Evolutionary conservation across 2,113 vertebrate species (phyloP), one percentile per base, ranked within the genome.

Genomic region (Microcebus jonahi): DNA sequence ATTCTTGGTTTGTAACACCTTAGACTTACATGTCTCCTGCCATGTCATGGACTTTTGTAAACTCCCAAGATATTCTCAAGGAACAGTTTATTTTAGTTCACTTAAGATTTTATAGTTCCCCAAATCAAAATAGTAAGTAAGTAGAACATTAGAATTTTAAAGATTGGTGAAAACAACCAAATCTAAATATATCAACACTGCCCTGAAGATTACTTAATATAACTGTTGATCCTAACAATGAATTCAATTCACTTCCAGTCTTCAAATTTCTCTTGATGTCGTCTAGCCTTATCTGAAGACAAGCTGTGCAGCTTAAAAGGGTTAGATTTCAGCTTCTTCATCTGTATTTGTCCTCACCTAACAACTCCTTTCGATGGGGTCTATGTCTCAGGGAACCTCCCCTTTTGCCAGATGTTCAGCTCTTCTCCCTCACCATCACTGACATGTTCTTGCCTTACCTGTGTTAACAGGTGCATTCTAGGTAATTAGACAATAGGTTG

Each of bases 51-150:
- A 42, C 18, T 48, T 95, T 50, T 21, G 39, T 50, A 76, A 88
- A 84, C 42, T 45, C 48, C 61, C 34, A 61, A 81, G 57, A 89
- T n/a, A 36, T 73, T 91, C 79, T 84, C 81, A 63, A 82, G 63
- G 57, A 20, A 36, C 83, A 80, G 18, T 84, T 83, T 2, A 71
- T 79, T 87, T 79, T 73, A 77, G 15, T 36, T 61, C 27, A 73
- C 17, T 70, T 73, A 88, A 80, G 36, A 57, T 65, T 71, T 34
- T 65, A 15, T 8, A 57, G 31, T 57, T 73, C 14, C 91, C 57
- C 10, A 88, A 42, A 84, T 80, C 55, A 55, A 73, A 77, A 23
- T 17, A 17, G 18, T 36, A 81, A 45, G 14, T 4, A 77, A 45
- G 25, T 4, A 77, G 53, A 77, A 90, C 10, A 53, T n/a, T 25